A percentile compares a stretch with the other conserved stretches of the same genome.
These are phyloP conservation scores for Diplolepis rosae DNA, from an alignment of 2,888 invertebrate genomes.

Conservation along the genomic window DNA sequence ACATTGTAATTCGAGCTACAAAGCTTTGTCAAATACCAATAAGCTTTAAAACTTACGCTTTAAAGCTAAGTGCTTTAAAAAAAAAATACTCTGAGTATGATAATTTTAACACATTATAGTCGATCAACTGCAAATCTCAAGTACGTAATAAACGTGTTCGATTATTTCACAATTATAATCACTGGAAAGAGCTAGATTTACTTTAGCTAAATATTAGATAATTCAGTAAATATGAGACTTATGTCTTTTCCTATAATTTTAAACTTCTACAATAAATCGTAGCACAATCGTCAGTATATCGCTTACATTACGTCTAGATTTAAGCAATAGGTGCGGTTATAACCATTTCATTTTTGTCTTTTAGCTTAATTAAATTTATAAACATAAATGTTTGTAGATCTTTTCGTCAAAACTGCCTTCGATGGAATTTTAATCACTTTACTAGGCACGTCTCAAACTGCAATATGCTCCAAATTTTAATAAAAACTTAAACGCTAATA, in stretches of 20 bases:
- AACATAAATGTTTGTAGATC: not conserved
- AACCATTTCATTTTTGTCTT: not conserved
- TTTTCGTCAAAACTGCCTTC: slow-evolving; percentile 1
- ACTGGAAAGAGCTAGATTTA: slow-evolving; percentile 24
- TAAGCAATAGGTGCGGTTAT: not conserved
- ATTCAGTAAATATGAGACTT: slow-evolving; percentile 12
- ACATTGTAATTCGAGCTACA: not conserved
- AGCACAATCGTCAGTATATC: not conserved
- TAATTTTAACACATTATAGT: not conserved
- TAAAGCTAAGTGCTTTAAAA: not conserved
- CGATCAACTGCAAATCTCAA: not conserved
- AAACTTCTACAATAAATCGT: not conserved
- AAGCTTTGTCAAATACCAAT: not conserved
- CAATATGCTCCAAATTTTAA: slow-evolving; percentile 17
- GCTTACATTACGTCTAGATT: not conserved
- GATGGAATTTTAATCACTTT: slow-evolving; percentile 4
- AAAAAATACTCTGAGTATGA: not conserved
- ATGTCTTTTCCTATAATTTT: not conserved
- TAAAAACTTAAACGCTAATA: slow-evolving; percentile 19
- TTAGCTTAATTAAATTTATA: not conserved
- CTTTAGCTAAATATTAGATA: slow-evolving; percentile 5
- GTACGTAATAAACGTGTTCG: not conserved
- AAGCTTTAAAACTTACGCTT: no score
- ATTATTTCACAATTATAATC: not conserved
- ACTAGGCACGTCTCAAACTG: slow-evolving; percentile 18